phyloP scores from a whole-genome alignment of 2,888 invertebrate genomes.

The Didymodactylos carnosus region DNA sequence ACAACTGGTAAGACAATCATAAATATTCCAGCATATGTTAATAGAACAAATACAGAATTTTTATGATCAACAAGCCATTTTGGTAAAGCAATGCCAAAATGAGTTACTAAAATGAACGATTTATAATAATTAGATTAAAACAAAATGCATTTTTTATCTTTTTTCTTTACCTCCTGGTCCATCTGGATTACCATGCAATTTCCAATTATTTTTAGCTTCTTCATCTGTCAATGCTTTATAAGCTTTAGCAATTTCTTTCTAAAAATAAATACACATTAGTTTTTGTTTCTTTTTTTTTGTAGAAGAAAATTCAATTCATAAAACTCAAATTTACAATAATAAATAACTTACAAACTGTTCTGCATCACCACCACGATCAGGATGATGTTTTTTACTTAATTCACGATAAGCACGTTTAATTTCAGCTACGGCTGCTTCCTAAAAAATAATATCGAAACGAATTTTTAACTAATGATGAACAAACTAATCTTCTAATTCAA shows the following conservation, averaged over 20 bases:
- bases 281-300: slow-evolving; percentile 79
- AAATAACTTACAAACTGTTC: slow-evolving; percentile 5
- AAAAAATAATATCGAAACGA: no score
- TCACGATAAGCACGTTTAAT: slow-evolving; percentile 88
- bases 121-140: neutral
- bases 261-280: slow-evolving; percentile 49
- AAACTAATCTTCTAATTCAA: no score
- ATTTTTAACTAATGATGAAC: no score
- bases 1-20: slow-evolving; percentile 72
- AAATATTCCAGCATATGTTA: slow-evolving; percentile 79
- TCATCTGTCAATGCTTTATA: slow-evolving; percentile 66
- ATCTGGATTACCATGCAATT: slow-evolving; percentile 96
- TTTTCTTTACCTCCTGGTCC: slow-evolving; percentile 60
- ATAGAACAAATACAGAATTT: slow-evolving; percentile 84
- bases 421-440: slow-evolving; percentile 64
- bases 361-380: slow-evolving; percentile 43
- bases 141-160: neutral
- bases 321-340: no score
- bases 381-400: slow-evolving; percentile 76
- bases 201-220: slow-evolving; percentile 87
- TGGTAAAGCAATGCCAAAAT: slow-evolving; percentile 93
- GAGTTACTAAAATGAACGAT: slow-evolving; percentile 50
- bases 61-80: slow-evolving; percentile 99
- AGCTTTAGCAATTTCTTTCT: slow-evolving; percentile 81
- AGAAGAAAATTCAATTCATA: neutral